Conservation (phyloP, 2,888 invertebrate genomes). For the Tillus elongatus region DNA sequence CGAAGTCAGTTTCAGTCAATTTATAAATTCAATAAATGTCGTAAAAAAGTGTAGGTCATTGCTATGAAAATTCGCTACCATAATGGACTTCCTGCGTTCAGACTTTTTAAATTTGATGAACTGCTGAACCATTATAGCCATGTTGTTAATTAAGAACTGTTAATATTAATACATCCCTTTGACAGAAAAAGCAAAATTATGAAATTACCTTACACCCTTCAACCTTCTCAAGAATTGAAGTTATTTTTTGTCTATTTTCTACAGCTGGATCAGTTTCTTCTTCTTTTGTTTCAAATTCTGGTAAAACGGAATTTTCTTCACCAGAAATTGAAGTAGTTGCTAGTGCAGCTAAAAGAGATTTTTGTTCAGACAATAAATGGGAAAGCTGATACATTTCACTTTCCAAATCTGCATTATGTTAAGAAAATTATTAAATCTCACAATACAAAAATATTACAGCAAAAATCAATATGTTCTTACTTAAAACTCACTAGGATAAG, state of each 20-base stretch:
- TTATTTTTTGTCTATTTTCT: slow-evolving; percentile 54
- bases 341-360: slow-evolving; percentile 68
- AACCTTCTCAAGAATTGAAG: slow-evolving; percentile 72
- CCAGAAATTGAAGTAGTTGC: slow-evolving; percentile 59
- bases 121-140: too few relatives aligned
- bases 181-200: too few relatives aligned
- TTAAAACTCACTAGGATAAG: too few relatives aligned
- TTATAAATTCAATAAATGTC: too few relatives aligned
- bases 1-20: too few relatives aligned
- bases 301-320: slow-evolving; percentile 35
- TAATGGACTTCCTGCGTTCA: too few relatives aligned
- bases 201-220: slow-evolving; percentile 75
- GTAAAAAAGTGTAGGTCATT: too few relatives aligned
- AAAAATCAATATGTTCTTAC: too few relatives aligned
- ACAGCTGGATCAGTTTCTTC: slow-evolving; percentile 42
- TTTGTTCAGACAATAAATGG: slow-evolving; percentile 86
- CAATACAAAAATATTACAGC: too few relatives aligned
- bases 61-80: too few relatives aligned
- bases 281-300: slow-evolving; percentile 38
- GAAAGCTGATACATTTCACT: slow-evolving; percentile 98
- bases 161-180: slow-evolving; percentile 20
- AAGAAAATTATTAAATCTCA: slow-evolving; percentile 19
- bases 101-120: too few relatives aligned
- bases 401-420: slow-evolving; percentile 62
- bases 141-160: too few relatives aligned